Conservation (phyloP, 2,113 vertebrate genomes). For the Heteronetta atricapilla region DNA sequence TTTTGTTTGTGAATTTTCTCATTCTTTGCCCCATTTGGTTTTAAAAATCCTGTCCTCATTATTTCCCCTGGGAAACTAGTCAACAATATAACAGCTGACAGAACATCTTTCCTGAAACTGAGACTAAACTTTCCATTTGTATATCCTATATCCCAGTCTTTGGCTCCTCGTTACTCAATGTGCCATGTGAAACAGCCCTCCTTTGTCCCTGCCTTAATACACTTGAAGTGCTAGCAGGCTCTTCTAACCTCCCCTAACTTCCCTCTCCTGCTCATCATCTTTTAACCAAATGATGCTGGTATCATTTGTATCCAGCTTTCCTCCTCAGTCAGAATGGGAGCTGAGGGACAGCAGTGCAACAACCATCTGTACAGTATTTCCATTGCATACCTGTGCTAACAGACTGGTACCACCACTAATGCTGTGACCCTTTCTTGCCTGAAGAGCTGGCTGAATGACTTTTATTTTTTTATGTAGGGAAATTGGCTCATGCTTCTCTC, state of each 20-base stretch:
- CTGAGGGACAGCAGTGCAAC: neutral
- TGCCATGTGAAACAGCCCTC: neutral
- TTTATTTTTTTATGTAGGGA: neutral
- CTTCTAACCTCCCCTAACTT: neutral
- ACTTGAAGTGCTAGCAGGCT: neutral
- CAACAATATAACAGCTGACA: neutral
- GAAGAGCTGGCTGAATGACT: neutral
- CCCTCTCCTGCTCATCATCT: neutral
- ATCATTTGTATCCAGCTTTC: neutral
- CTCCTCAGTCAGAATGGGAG: neutral
- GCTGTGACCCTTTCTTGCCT: neutral
- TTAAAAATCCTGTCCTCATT: neutral
- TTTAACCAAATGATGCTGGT: neutral
- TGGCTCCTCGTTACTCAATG: neutral
- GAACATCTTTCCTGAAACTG: slow-evolving; percentile 40
- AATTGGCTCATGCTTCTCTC: neutral
- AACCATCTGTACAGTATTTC: neutral
- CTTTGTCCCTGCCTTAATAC: neutral
- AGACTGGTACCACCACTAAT: neutral
- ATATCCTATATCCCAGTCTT: neutral
- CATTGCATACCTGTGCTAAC: neutral
- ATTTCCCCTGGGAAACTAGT: slow-evolving; percentile 25
- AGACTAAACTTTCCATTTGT: slow-evolving; percentile 41
- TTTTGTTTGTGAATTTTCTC: slow-evolving; percentile 9
- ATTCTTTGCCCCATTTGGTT: slow-evolving; percentile 1